Percentiles rank a stretch among this genome's conserved stretches.
Conservation (phyloP, 2,797 vertebrate species). For the Dryobates pubescens region DNA sequence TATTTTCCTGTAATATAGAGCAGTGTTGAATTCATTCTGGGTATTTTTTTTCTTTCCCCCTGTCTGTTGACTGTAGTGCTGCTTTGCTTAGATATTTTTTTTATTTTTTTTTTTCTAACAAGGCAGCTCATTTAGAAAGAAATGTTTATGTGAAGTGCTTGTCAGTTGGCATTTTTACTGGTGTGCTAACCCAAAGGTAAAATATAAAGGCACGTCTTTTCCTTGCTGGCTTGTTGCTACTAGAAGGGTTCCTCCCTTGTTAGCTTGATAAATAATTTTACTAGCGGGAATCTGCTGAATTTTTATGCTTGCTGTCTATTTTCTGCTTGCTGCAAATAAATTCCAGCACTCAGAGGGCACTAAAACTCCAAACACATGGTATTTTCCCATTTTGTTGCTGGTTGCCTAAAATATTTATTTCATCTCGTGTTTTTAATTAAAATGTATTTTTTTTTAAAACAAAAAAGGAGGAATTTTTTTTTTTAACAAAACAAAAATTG, state of each 20-base stretch:
- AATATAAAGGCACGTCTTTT: conserved; percentile 96
- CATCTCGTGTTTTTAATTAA: conserved; percentile 77
- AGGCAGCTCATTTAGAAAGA: conserved; percentile 85
- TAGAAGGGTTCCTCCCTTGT: conserved; percentile 89
- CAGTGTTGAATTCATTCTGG: conserved; percentile 16
- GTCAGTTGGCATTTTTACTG: conserved; percentile 87
- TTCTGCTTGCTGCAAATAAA: conserved; percentile 95
- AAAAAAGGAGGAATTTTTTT: neutral
- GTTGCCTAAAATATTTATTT: conserved; percentile 82
- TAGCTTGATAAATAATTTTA: conserved; percentile 99
- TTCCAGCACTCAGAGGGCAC: conserved; percentile 92
- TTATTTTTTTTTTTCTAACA: conserved; percentile 76
- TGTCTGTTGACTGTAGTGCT: conserved; percentile 57
- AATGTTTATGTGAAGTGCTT: conserved; percentile 86
- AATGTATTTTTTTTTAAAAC: conserved; percentile 22
- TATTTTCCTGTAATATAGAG: conserved; percentile 53
- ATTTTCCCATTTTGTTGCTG: conserved; percentile 81
- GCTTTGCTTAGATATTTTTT: conserved; percentile 66
- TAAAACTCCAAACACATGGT: conserved; percentile 87
- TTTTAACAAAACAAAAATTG: neutral
- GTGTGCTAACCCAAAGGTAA: conserved; percentile 92
- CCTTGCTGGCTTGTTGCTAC: conserved; percentile 85
- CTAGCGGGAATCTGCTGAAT: conserved; percentile 94
- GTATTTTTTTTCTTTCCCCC: conserved; percentile 57
- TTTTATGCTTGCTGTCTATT: conserved; percentile 96